Base-by-base conservation (phyloP, 2,888 invertebrate species). In the Nomada goodeniana region DNA sequence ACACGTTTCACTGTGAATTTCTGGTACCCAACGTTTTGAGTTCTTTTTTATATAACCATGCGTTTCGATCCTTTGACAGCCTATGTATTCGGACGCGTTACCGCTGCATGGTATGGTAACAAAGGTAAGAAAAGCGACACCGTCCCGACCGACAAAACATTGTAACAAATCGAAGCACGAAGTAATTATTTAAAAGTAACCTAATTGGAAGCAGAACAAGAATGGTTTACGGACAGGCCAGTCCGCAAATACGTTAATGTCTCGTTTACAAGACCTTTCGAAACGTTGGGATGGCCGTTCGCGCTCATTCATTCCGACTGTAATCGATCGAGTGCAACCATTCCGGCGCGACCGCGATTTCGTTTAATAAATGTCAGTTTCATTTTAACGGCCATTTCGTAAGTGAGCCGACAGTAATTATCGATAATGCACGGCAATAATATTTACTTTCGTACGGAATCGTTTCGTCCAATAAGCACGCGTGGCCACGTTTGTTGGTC, bases 101-200 rank as follows among this genome's bases (percentile, higher is more conserved):
- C 26, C 47, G 47, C 47, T 36, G 36, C 10, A 47, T n/a, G n/a
- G n/a, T 26, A 26, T 18, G 47, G 18, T 26, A 64, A 64, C 47
- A 64, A 64, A 64, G 47, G 42, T 47, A 47, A 18, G 23, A 64
- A 47, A 23, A 26, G 29, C 29, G 20, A 61, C 61, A 7, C 5
- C 65, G 65, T 36, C 10, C 2, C 15, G 20, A 20, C 15, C 26
- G 36, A 29, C n/a, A n/a, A 29, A 50, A 20, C 18, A 5, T n/a
- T n/a, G 59, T 15, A 47, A 70, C 71, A 76, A 80, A 83, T 83
- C 77, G 84, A 65, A 69, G 79, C 76, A 78, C 76, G 82, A 84
- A 88, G 89, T 89, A 91, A 92, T 92, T 91, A 92, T 92, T 92
- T 91, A 91, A 89, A 91, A 87, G 88, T 86, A 91, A 91, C 90